These are phyloP conservation scores for Parasteatoda tepidariorum DNA, from an alignment of 1,140 invertebrate genomes.

Conservation along the genomic window DNA sequence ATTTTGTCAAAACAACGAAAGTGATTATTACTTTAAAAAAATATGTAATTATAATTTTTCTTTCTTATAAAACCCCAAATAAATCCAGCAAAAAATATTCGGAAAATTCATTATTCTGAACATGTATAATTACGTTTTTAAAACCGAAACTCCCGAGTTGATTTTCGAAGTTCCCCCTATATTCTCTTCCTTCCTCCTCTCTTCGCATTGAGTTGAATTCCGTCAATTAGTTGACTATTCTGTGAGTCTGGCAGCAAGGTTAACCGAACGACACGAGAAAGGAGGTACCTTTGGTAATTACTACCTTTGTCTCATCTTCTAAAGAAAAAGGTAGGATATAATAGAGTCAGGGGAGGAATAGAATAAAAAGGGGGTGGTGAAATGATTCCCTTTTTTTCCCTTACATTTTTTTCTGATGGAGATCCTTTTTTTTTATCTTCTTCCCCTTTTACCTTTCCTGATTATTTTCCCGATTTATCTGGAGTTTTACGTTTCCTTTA, in stretches of 20 bases:
- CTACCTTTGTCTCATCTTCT: slow-evolving; percentile 54
- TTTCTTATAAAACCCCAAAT: no score
- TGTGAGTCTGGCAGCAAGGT: slow-evolving; percentile 40
- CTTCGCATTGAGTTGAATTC: slow-evolving; percentile 22
- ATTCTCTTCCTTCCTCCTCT: background rate
- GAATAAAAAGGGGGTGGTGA: slow-evolving; percentile 2
- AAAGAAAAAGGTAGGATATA: slow-evolving; percentile 24
- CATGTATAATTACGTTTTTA: background rate
- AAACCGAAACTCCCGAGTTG: background rate
- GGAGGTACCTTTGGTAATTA: slow-evolving; percentile 48
- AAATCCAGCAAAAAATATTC: no score
- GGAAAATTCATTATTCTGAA: background rate
- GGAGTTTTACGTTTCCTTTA: background rate
- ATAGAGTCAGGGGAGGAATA: slow-evolving; percentile 40
- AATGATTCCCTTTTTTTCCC: background rate
- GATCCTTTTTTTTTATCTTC: slow-evolving; percentile 8
- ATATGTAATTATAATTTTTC: no score
- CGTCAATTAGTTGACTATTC: slow-evolving; percentile 50
- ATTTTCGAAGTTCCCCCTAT: background rate
- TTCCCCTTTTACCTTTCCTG: background rate
- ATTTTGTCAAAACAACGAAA: no score
- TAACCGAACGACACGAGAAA: slow-evolving; percentile 43
- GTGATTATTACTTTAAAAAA: no score
- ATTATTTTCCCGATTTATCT: background rate
- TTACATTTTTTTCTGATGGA: background rate